phyloP scores from a whole-genome alignment of 2,888 invertebrate genomes.

The Gryllus longicercus region DNA sequence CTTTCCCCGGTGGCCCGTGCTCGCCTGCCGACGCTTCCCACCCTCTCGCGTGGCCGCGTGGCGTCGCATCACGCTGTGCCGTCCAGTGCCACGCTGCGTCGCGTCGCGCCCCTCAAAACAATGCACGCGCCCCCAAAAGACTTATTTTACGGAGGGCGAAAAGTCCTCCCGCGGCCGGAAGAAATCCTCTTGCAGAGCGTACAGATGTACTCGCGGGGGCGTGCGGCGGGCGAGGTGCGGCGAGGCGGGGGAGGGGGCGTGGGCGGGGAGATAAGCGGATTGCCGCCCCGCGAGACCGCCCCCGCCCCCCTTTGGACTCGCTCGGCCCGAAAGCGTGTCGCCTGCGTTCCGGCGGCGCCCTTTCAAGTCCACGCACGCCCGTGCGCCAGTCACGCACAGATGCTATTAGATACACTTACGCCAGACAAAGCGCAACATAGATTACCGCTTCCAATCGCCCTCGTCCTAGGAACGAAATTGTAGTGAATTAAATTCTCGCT shows the following conservation, averaged over 20 bases:
- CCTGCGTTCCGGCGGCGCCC: too few species aligned
- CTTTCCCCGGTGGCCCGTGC: background rate
- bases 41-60: background rate
- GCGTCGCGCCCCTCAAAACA: background rate
- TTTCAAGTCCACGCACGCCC: too few species aligned
- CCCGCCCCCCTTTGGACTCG: background rate
- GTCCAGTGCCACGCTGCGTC: background rate
- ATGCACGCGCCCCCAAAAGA: background rate
- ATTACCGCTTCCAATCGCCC: too few species aligned
- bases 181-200: conserved; percentile 6
- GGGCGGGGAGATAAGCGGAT: background rate
- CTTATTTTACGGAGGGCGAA: conserved; percentile 6
- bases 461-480: too few species aligned
- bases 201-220: background rate
- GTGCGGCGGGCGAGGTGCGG: background rate
- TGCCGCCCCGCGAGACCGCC: background rate
- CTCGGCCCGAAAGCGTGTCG: too few species aligned
- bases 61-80: background rate
- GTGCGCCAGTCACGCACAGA: too few species aligned
- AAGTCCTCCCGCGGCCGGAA: background rate
- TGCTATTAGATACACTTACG: too few species aligned
- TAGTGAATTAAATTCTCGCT: too few species aligned
- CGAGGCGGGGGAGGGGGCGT: background rate
- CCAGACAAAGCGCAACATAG: too few species aligned
- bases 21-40: background rate